phyloP scores from a whole-genome alignment of 2,888 invertebrate genomes.

The Euclidia mi region DNA sequence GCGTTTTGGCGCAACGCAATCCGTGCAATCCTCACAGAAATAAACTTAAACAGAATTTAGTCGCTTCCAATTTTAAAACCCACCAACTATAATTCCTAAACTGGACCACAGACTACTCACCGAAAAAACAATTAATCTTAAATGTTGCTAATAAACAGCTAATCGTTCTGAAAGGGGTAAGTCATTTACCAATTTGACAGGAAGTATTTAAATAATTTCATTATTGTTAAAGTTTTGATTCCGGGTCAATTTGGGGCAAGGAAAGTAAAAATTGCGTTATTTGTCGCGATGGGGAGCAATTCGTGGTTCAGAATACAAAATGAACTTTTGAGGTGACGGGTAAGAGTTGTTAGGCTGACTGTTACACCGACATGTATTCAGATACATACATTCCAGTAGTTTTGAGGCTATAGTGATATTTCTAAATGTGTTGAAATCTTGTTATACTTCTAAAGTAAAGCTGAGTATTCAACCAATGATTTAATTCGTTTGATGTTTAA shows the following conservation, averaged over 20 bases:
- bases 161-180: conserved; percentile 49
- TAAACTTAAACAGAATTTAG: neutral
- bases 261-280: conserved; percentile 53
- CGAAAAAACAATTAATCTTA: conserved; percentile 34
- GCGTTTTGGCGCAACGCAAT: too few species aligned
- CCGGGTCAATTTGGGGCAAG: conserved; percentile 44
- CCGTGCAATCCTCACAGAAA: too few species aligned
- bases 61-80: too few species aligned
- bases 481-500: too few species aligned
- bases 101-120: neutral
- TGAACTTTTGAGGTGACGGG: conserved; percentile 42
- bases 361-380: conserved; percentile 40
- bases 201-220: conserved; percentile 60
- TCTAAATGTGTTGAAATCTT: too few species aligned
- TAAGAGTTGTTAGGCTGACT: conserved; percentile 22
- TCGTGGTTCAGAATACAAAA: conserved; percentile 51
- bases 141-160: conserved; percentile 46
- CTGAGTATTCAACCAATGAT: too few species aligned
- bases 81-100: neutral
- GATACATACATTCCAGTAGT: too few species aligned
- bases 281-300: conserved; percentile 48
- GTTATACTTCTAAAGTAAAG: too few species aligned
- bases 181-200: conserved; percentile 33
- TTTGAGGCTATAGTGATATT: too few species aligned
- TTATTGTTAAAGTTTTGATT: conserved; percentile 58